Percentiles rank a stretch among this genome's conserved stretches.
Conservation (phyloP, 1,140 invertebrate genomes). For the Bicyclus anynana region DNA sequence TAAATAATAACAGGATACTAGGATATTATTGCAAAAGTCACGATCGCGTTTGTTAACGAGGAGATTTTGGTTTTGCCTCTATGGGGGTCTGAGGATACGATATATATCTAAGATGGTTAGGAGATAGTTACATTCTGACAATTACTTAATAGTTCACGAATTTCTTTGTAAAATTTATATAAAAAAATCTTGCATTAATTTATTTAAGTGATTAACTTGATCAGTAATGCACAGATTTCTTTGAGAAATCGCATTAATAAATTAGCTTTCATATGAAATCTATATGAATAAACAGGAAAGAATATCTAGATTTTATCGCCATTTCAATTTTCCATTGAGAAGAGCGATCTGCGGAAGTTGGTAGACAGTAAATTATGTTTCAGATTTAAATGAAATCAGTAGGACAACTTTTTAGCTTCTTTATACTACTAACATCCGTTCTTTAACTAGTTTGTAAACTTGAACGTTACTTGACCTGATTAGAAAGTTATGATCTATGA, state of each 20-base stretch:
- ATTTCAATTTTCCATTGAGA: neutral
- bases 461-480: conserved; percentile 60
- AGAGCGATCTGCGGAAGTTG: conserved; percentile 5
- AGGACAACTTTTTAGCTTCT: conserved; percentile 29
- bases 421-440: conserved; percentile 52
- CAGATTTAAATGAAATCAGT: conserved; percentile 28
- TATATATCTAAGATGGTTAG: neutral
- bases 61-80: neutral
- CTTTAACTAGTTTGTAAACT: conserved; percentile 52
- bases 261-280: too few relatives aligned
- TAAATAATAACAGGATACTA: neutral
- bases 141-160: neutral
- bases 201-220: too few relatives aligned
- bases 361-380: conserved; percentile 18
- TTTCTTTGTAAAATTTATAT: too few relatives aligned
- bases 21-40: conserved; percentile 1
- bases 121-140: neutral
- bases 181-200: too few relatives aligned
- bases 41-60: conserved; percentile 1
- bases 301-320: neutral
- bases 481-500: conserved; percentile 57
- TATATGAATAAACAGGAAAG: too few relatives aligned
- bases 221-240: too few relatives aligned
- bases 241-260: too few relatives aligned
- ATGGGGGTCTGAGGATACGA: neutral